A percentile compares a stretch with the other conserved stretches of the same genome.
Evolutionary conservation across 2,113 vertebrate genomes (phyloP).

Genomic region (Myotis davidii): DNA sequence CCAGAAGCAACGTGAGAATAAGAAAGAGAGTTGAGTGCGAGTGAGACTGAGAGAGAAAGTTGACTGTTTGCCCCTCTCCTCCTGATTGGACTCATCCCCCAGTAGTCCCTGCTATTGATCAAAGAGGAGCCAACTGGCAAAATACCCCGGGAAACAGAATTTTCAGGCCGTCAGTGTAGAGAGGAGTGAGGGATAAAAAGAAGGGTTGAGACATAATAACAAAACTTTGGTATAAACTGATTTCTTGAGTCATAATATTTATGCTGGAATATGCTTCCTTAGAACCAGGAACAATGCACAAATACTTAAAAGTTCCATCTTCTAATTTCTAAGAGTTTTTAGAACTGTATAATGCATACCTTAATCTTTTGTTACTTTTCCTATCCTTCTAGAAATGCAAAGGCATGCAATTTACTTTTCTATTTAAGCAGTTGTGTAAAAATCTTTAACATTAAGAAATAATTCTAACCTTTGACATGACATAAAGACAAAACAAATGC

Average conservation of each 20-base stretch:
- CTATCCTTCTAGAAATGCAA: neutral
- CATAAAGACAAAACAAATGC: neutral
- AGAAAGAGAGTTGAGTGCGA: neutral
- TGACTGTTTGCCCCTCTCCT: neutral
- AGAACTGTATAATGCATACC: neutral
- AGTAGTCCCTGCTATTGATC: neutral
- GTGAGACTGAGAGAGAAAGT: neutral
- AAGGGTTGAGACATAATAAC: neutral
- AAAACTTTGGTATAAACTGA: neutral
- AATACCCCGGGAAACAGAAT: neutral
- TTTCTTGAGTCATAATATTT: neutral
- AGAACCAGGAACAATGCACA: neutral
- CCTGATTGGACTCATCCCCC: neutral
- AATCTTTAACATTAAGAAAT: neutral
- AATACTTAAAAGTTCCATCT: neutral
- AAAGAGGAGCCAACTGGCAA: neutral
- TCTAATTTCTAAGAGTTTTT: neutral
- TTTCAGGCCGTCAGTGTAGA: neutral
- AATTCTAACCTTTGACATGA: constrained; percentile 34
- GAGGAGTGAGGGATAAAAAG: neutral
- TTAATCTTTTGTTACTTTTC: neutral
- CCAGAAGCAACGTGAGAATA: neutral
- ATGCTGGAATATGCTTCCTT: neutral
- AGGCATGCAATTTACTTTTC: neutral
- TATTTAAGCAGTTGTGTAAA: constrained; percentile 5